These are phyloP conservation scores for Trematomus loennbergii DNA, from an alignment of 2,113 vertebrate genomes.

Conservation along the genomic window DNA sequence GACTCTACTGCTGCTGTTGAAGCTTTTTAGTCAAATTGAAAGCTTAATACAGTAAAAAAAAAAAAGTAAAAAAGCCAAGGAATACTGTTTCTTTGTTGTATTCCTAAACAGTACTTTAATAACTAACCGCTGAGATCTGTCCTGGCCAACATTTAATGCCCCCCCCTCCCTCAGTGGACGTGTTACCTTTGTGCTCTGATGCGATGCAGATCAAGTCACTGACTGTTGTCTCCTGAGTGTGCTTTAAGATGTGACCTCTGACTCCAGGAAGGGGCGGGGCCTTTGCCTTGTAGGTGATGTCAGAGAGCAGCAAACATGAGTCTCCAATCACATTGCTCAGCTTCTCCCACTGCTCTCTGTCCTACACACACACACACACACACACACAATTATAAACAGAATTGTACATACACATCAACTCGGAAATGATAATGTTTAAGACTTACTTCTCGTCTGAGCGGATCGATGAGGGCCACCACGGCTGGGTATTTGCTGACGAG, in stretches of 20 bases:
- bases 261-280: constrained; percentile 72
- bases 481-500: constrained; percentile 86
- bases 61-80: too few species aligned
- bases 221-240: constrained; percentile 80
- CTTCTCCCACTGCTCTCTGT: constrained; percentile 88
- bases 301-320: constrained; percentile 88
- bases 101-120: too few species aligned
- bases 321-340: constrained; percentile 80
- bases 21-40: too few species aligned
- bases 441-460: constrained; percentile 92
- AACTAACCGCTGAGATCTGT: too few species aligned
- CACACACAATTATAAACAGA: background rate
- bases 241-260: constrained; percentile 84
- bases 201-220: constrained; percentile 85
- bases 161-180: background rate
- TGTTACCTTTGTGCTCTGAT: constrained; percentile 85
- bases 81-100: too few species aligned
- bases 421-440: background rate
- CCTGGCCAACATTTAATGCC: background rate
- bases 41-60: too few species aligned
- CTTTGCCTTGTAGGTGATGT: constrained; percentile 78
- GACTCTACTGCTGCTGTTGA: too few species aligned
- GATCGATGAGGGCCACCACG: constrained; percentile 90
- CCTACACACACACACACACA: constrained; percentile 68
- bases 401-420: background rate